Conservation (phyloP, 2,888 invertebrate species). For the Carpatolechia fugitivella region DNA sequence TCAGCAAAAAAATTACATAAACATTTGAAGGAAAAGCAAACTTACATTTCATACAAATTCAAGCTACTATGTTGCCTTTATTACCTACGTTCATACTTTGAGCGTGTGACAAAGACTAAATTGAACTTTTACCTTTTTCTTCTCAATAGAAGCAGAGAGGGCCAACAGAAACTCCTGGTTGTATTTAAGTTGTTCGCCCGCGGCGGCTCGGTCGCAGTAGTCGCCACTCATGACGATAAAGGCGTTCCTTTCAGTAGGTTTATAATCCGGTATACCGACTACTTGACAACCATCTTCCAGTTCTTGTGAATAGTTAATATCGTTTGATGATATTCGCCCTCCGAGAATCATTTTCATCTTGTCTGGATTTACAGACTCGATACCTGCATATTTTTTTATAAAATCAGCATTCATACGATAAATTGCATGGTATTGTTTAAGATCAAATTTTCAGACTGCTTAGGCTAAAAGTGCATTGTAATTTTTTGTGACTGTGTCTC, state of each 20-base stretch:
- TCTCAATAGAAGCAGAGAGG: conserved; percentile 49
- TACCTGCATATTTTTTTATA: conserved; percentile 32
- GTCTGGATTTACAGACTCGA: conserved; percentile 48
- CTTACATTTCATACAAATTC: too few species aligned
- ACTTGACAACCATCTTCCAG: conserved; percentile 59
- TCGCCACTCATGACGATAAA: conserved; percentile 65
- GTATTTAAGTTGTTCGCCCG: conserved; percentile 53
- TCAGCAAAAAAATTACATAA: too few species aligned
- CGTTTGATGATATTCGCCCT: conserved; percentile 59
- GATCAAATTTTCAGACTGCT: too few species aligned
- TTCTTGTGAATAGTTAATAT: conserved; percentile 61
- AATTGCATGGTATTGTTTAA: too few species aligned
- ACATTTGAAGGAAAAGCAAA: too few species aligned
- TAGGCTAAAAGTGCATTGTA: too few species aligned
- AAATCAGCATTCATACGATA: too few species aligned
- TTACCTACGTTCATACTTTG: too few species aligned
- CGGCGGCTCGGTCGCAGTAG: conserved; percentile 57
- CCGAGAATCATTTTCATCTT: conserved; percentile 58
- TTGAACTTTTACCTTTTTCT: conserved; percentile 38
- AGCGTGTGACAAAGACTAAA: too few species aligned
- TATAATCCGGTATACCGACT: conserved; percentile 38
- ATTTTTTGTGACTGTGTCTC: too few species aligned
- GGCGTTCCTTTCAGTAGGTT: conserved; percentile 47
- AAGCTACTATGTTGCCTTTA: too few species aligned
- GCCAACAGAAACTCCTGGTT: conserved; percentile 67